Conservation (phyloP, 35 echinoderm and acorn worm species). For the Eucidaris tribuloides region DNA sequence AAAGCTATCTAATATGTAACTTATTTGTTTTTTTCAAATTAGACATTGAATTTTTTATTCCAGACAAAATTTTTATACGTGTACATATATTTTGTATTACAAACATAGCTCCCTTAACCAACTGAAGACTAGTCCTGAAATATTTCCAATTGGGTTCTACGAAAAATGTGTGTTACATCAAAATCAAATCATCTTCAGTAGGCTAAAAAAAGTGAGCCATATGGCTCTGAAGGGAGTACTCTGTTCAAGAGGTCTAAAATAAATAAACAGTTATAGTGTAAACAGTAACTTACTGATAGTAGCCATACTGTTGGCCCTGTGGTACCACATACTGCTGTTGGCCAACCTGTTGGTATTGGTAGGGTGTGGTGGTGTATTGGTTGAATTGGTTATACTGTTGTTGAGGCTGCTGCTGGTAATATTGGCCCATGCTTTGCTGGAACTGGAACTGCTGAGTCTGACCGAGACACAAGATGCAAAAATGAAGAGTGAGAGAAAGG, state of each 20-base stretch:
- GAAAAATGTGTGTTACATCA: background rate
- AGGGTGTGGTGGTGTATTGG: background rate
- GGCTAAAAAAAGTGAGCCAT: background rate
- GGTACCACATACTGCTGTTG: background rate
- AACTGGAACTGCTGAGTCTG: constrained; percentile 9
- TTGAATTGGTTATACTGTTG: background rate
- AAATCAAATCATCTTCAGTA: no score
- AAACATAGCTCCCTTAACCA: background rate
- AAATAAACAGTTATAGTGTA: background rate
- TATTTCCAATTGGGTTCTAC: background rate
- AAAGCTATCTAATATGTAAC: no score
- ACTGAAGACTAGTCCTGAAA: background rate
- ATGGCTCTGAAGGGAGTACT: background rate
- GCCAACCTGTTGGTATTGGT: background rate
- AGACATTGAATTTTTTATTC: no score
- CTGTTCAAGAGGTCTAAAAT: background rate
- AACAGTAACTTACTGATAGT: constrained; percentile 14
- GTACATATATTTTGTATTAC: background rate
- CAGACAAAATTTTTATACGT: background rate
- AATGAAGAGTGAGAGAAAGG: no score
- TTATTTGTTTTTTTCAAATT: no score
- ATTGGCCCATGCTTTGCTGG: background rate
- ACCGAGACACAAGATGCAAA: no score
- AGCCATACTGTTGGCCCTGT: constrained; percentile 1
- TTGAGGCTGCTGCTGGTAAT: background rate